A percentile compares a stretch with the other conserved stretches of the same genome.
Evolutionary conservation across 2,888 invertebrate genomes (phyloP).

Genomic region (Apamea monoglypha): DNA sequence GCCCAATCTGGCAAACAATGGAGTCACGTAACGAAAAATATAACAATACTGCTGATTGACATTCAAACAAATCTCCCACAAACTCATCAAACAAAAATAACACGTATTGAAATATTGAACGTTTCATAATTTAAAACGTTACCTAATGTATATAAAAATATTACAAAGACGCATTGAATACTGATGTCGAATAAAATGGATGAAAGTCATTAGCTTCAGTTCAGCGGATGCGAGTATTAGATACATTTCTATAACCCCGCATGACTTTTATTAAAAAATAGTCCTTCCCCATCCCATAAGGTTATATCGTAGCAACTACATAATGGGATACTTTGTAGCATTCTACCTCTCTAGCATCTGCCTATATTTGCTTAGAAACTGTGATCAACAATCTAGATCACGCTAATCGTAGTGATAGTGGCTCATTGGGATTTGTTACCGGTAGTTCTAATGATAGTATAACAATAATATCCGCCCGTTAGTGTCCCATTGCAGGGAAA

Average conservation of each 20-base stretch:
- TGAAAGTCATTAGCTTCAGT: conserved; percentile 43
- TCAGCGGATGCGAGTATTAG: conserved; percentile 33
- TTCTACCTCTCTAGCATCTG: not conserved
- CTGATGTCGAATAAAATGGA: conserved; percentile 59
- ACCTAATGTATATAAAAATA: conserved; percentile 46
- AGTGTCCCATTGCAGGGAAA: not conserved
- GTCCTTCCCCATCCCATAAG: not conserved
- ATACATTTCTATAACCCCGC: conserved; percentile 30
- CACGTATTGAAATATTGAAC: conserved; percentile 48
- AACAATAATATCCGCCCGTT: not conserved
- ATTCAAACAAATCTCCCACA: conserved; percentile 43
- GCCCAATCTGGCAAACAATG: conserved; percentile 22
- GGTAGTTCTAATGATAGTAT: not conserved
- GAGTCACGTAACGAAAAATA: conserved; percentile 29
- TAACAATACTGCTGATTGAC: conserved; percentile 35
- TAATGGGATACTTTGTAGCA: not conserved
- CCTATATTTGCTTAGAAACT: not conserved
- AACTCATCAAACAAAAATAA: conserved; percentile 45
- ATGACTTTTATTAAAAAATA: conserved; percentile 15
- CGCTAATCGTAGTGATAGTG: not conserved
- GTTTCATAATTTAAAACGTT: conserved; percentile 63
- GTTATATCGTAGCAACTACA: not conserved
- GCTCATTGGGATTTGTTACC: not conserved
- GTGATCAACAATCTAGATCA: not conserved
- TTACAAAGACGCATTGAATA: conserved; percentile 52